These are phyloP conservation scores for Trichonephila clavata DNA, from an alignment of 1,140 invertebrate genomes.

Conservation along the genomic window DNA sequence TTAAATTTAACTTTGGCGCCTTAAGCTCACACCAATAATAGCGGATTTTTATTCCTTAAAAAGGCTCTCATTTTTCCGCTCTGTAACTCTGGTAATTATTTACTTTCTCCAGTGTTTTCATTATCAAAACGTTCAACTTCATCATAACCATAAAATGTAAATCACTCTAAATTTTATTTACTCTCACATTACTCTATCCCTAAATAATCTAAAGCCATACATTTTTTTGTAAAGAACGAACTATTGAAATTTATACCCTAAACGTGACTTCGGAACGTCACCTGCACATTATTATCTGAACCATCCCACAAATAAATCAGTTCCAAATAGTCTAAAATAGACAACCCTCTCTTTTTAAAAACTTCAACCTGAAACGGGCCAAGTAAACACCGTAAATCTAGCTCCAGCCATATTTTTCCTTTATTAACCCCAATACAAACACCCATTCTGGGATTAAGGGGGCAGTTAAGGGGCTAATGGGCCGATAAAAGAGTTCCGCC, in stretches of 20 bases:
- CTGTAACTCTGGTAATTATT: too few relatives aligned
- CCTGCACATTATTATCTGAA: background rate
- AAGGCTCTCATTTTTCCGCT: too few relatives aligned
- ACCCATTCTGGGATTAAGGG: constrained; percentile 59
- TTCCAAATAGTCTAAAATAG: constrained; percentile 1
- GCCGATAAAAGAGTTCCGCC: constrained; percentile 49
- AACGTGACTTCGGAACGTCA: constrained; percentile 47
- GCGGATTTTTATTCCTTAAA: too few relatives aligned
- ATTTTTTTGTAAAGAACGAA: background rate
- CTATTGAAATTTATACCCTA: constrained; percentile 47
- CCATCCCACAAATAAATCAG: constrained; percentile 44
- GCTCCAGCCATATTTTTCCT: background rate
- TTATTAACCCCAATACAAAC: constrained; percentile 60
- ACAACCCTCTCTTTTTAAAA: constrained; percentile 45
- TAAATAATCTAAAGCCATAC: background rate
- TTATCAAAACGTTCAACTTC: background rate
- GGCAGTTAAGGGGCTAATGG: constrained; percentile 57
- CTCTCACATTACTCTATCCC: background rate
- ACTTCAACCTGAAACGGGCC: background rate
- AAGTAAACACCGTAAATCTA: constrained; percentile 59
- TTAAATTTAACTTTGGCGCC: too few relatives aligned
- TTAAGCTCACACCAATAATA: too few relatives aligned
- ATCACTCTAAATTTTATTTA: background rate
- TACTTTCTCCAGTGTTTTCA: background rate
- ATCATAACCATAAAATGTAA: background rate